Evolutionary conservation across 2,888 invertebrate species (phyloP).

Genomic region (Tridacna crocea): DNA sequence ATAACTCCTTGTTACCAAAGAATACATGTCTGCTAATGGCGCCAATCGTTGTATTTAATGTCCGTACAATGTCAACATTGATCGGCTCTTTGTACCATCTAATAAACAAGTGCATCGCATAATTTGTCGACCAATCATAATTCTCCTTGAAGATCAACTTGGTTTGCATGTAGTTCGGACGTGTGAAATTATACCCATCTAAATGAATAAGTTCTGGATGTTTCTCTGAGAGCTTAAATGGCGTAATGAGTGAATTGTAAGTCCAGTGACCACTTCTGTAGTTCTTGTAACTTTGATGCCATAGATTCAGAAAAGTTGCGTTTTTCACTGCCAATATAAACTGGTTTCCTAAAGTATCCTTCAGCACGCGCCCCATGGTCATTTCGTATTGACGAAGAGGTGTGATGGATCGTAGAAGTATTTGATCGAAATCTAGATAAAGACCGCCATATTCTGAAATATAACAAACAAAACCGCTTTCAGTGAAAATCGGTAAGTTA

Average conservation of each 20-base stretch:
- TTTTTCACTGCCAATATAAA: conserved; percentile 51
- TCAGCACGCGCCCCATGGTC: conserved; percentile 49
- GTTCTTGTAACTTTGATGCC: conserved; percentile 53
- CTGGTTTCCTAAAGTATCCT: conserved; percentile 46
- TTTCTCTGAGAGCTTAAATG: conserved; percentile 37
- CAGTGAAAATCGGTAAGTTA: too few species aligned
- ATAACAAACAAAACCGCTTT: not conserved
- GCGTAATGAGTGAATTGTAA: conserved; percentile 47
- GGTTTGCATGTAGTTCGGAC: conserved; percentile 45
- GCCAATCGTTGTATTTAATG: conserved; percentile 61
- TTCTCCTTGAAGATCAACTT: conserved; percentile 45
- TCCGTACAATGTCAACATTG: conserved; percentile 41
- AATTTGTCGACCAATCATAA: conserved; percentile 58
- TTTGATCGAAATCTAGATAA: conserved; percentile 57
- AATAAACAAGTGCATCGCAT: conserved; percentile 57
- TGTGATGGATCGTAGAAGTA: conserved; percentile 42
- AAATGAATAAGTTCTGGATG: conserved; percentile 56
- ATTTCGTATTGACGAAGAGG: conserved; percentile 42
- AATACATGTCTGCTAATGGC: conserved; percentile 55
- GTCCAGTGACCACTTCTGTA: conserved; percentile 41
- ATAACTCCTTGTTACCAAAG: conserved; percentile 60
- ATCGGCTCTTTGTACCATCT: conserved; percentile 46
- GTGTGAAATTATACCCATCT: conserved; percentile 56
- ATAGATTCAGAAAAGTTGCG: conserved; percentile 52
- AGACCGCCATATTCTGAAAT: conserved; percentile 58